Evolutionary conservation across 2,888 invertebrate species (phyloP), one percentile per base, ranked within the genome.

Genomic region (Drosophila emarginata): DNA sequence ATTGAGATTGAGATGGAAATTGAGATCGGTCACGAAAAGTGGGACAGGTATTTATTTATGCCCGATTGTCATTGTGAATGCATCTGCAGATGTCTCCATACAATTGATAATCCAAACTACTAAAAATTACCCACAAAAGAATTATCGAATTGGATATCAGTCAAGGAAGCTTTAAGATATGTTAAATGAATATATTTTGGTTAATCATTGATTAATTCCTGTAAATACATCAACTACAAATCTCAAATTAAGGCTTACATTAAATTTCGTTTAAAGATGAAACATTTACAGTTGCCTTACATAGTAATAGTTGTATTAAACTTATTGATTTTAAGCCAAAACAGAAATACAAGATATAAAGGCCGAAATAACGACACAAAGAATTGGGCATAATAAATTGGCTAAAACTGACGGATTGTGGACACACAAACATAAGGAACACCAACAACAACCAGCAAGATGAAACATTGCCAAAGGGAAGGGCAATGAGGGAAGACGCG

Each of bases 371-470:
- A 52, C 56, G 54, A 69, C 39, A 64, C 61, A 50, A 70, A 63
- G 72, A 80, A 78, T 83, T 76, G 75, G 71, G 76, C 75, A 80
- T 79, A 80, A 86, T 86, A 86, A 84, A 86, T 84, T 84, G 84
- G 84, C 78, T 67, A 69, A 79, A 71, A 83, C 78, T 86, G 84
- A 83, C 80, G 80, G 76, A 79, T 81, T 79, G 77, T 69, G 75
- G 70, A 68, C 64, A 67, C 63, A 61, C 32, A 45, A 11, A 45
- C 51, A 61, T 3, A 23, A 18, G 11, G 14, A 53, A 57, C 52
- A 61, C 45, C 9, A 32, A 7, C 9, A 32, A 32, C 32, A 32
- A 7, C 9, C 32, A 51, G 51, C 64, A 12, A 52, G 28, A 15
- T 39, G 58, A 26, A 65, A 45, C 51, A 60, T 26, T 26, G 26